Conservation (phyloP, 2,797 vertebrate genomes). For the Brotula barbata region DNA sequence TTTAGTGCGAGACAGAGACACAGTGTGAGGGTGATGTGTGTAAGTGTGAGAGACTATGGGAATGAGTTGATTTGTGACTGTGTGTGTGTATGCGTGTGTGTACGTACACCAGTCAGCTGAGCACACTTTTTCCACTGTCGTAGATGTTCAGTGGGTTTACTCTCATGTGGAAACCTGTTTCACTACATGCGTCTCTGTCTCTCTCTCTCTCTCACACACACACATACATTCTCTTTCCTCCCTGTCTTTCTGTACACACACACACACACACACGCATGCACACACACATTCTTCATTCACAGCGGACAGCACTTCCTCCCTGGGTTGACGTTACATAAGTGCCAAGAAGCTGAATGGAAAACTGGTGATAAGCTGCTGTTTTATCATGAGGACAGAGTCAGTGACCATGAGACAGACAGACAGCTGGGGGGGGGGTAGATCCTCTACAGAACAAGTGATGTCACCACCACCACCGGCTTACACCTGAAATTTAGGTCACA, state of each 20-base stretch:
- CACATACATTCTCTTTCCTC: constrained; percentile 1
- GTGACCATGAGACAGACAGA: constrained; percentile 58
- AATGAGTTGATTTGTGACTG: constrained; percentile 18
- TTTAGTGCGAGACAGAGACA: constrained; percentile 69
- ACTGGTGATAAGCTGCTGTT: constrained; percentile 69
- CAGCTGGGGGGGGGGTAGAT: constrained; percentile 36
- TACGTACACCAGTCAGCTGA: constrained; percentile 73
- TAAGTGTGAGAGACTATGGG: constrained; percentile 43
- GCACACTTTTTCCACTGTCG: constrained; percentile 73
- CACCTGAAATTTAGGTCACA: constrained; percentile 35
- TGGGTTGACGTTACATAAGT: constrained; percentile 58
- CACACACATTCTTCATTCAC: constrained; percentile 60
- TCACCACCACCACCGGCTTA: constrained; percentile 28
- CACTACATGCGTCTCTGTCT: constrained; percentile 44
- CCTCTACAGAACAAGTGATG: constrained; percentile 37
- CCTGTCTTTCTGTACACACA: background rate
- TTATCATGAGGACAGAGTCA: constrained; percentile 61
- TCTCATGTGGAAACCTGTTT: constrained; percentile 73
- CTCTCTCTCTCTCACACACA: constrained; percentile 16
- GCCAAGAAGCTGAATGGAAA: constrained; percentile 68
- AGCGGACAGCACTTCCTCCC: constrained; percentile 63
- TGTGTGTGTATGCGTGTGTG: constrained; percentile 35
- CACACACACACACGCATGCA: constrained; percentile 39
- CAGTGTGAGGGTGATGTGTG: constrained; percentile 59
- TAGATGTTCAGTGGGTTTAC: constrained; percentile 65